Percentiles rank a stretch among this genome's conserved stretches.
These are phyloP conservation scores for Tetragnatha versicolor DNA, from an alignment of 1,140 invertebrate species.

Conservation along the genomic window DNA sequence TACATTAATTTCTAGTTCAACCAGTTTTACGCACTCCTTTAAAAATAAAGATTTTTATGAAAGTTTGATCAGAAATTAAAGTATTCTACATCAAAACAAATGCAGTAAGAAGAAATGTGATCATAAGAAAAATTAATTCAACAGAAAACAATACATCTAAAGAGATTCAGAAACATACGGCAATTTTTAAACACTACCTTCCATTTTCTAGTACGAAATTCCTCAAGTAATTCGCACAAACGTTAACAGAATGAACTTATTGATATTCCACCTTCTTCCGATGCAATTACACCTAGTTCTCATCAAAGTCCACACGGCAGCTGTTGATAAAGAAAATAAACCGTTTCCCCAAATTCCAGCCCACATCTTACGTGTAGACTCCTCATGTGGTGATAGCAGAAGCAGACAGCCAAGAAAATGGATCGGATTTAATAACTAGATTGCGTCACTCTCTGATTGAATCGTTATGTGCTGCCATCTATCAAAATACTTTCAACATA, in stretches of 20 bases:
- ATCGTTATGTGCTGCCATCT: not conserved
- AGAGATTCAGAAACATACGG: not conserved
- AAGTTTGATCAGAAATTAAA: no score
- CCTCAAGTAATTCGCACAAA: not conserved
- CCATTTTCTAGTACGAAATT: not conserved
- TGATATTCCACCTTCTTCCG: not conserved
- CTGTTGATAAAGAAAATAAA: not conserved
- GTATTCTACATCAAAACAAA: no score
- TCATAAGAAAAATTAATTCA: not conserved
- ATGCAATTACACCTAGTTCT: not conserved
- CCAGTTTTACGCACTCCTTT: no score
- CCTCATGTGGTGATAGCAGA: not conserved
- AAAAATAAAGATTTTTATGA: no score
- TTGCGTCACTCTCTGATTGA: not conserved
- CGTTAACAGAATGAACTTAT: not conserved
- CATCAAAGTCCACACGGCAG: not conserved
- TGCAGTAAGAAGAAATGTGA: not conserved
- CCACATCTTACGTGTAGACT: not conserved
- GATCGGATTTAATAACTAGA: not conserved
- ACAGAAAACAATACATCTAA: not conserved
- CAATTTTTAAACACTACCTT: not conserved
- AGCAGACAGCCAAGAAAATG: not conserved
- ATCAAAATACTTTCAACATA: not conserved
- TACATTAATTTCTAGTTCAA: no score
- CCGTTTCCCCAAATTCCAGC: not conserved